These are phyloP conservation scores for Epinephelus lanceolatus DNA, from an alignment of 2,113 vertebrate genomes.

Conservation along the genomic window DNA sequence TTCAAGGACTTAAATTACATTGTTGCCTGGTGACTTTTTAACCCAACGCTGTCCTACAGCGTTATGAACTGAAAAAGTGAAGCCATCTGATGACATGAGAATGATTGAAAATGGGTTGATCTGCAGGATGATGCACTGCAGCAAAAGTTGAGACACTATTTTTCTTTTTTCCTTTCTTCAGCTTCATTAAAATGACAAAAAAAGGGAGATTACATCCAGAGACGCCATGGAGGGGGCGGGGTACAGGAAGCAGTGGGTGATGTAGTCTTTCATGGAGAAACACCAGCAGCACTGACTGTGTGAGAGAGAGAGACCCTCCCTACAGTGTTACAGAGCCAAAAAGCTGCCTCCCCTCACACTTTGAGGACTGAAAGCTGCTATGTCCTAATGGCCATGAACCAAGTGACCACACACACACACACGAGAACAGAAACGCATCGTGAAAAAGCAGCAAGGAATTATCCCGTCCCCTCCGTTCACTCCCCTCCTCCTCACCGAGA, in stretches of 20 bases:
- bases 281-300: background rate
- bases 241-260: too few relatives aligned
- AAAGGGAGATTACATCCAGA: background rate
- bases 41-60: too few relatives aligned
- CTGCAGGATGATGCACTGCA: too few relatives aligned
- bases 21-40: too few relatives aligned
- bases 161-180: too few relatives aligned
- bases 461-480: background rate
- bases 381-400: background rate
- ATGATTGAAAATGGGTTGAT: too few relatives aligned
- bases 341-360: background rate
- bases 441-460: background rate
- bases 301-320: background rate
- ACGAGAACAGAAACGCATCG: background rate
- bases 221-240: background rate
- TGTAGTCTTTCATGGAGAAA: background rate
- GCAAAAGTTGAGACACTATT: too few relatives aligned
- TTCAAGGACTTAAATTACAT: too few relatives aligned
- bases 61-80: too few relatives aligned
- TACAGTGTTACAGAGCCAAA: background rate
- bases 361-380: background rate
- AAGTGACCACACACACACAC: conserved; percentile 5
- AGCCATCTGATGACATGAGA: too few relatives aligned
- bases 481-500: conserved; percentile 25
- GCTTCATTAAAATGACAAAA: too few relatives aligned